Conservation (phyloP, 2,113 vertebrate species). For the Dipodomys merriami region DNA sequence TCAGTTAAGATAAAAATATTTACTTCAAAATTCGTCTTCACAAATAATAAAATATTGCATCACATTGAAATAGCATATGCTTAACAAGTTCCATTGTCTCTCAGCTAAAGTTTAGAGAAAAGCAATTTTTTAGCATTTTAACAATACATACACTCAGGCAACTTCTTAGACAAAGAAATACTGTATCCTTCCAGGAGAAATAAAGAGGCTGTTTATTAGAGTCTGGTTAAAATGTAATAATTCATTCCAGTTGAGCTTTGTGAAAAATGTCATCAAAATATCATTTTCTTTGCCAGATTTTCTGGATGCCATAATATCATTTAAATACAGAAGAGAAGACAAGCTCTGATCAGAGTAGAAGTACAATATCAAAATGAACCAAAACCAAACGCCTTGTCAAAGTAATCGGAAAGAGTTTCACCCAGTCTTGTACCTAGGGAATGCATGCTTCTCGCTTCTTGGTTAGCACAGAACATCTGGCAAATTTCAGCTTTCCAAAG, state of each 20-base stretch:
- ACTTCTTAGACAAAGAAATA: constrained; percentile 81
- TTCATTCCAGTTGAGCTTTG: constrained; percentile 79
- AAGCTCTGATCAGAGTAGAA: constrained; percentile 80
- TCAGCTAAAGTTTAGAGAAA: constrained; percentile 83
- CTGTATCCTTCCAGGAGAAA: constrained; percentile 72
- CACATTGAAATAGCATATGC: constrained; percentile 56
- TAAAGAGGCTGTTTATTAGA: constrained; percentile 78
- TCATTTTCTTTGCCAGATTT: constrained; percentile 78
- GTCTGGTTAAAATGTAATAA: constrained; percentile 80
- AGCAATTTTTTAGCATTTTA: constrained; percentile 76
- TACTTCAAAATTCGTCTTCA: constrained; percentile 62
- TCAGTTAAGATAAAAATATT: constrained; percentile 53
- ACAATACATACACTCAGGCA: constrained; percentile 78
- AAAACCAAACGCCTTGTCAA: constrained; percentile 84
- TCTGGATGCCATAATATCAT: constrained; percentile 63
- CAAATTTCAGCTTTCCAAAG: constrained; percentile 91
- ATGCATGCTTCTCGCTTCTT: constrained; percentile 89
- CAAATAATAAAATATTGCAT: constrained; percentile 63
- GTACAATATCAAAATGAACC: constrained; percentile 80
- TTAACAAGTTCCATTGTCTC: constrained; percentile 79
- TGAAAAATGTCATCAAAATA: constrained; percentile 80
- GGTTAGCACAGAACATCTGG: constrained; percentile 93
- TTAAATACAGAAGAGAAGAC: constrained; percentile 82
- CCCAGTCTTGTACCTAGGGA: constrained; percentile 89
- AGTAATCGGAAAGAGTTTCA: constrained; percentile 88